A percentile compares a stretch with the other conserved stretches of the same genome.
Conservation (phyloP, 2,113 vertebrate species). For the Peromyscus polionotus region DNA sequence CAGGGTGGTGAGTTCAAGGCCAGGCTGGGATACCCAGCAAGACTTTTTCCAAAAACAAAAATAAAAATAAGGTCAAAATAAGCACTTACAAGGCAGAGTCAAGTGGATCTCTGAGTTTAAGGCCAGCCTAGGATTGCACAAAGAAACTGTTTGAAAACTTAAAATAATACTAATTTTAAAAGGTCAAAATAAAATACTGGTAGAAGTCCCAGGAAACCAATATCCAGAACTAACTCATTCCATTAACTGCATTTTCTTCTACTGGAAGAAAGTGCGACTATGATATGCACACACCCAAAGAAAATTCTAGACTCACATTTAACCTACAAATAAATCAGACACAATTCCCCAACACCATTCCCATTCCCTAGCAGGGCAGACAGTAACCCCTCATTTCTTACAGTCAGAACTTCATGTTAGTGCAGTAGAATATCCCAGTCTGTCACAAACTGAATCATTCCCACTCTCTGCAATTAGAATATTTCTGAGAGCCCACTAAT, state of each 20-base stretch:
- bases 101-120: background rate
- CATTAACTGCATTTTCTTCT: background rate
- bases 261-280: background rate
- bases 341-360: background rate
- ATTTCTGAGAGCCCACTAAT: background rate
- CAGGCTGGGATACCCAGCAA: background rate
- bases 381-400: background rate
- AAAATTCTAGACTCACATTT: conserved; percentile 38
- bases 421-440: background rate
- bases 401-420: background rate
- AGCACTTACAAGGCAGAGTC: background rate
- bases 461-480: background rate
- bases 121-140: background rate
- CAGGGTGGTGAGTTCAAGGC: no score
- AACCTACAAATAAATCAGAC: conserved; percentile 14
- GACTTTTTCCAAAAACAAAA: background rate
- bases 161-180: background rate
- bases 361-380: background rate
- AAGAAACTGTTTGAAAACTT: background rate
- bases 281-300: background rate
- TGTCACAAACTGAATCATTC: conserved; percentile 2
- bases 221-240: background rate
- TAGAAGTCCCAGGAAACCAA: conserved; percentile 40
- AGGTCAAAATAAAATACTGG: background rate
- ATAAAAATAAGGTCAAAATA: background rate